Base-by-base conservation (phyloP, 2,888 invertebrate species). In the Melangyna quadrimaculata region DNA sequence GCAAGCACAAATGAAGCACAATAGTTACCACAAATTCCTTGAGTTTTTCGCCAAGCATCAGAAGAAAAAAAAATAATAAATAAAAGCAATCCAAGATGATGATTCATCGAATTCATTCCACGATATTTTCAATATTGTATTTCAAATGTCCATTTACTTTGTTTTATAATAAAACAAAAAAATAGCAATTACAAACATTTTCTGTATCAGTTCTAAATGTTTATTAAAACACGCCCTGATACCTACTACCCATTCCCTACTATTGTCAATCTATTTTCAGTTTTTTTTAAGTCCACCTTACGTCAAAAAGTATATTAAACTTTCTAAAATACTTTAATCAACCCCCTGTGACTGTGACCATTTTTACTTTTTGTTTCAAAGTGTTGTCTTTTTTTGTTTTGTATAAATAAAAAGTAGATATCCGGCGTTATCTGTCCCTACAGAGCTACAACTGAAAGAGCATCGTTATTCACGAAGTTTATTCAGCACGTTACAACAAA, bases 381-480 rank as follows among this genome's bases (percentile, higher is more conserved):
- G 14, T 45, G 19, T 48, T 65, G 65, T 65, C 19, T 65, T 65
- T 43, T n/a, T 27, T 45, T 65, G 8, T 65, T 45, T 48, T 14
- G 22, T 22, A n/a, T n/a, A 65, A 65, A 48, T 45, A 65, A 32
- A 32, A 29, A 12, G 27, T 17, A 63, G 22, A 5, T 65, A 45
- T 51, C 51, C n/a, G n/a, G n/a, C n/a, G n/a, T 51, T 48, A 65
- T 48, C 48, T 65, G 12, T 32, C 65, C 65, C 24, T 48, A 22
- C 7, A 22, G 65, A 24, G 7, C 45, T n/a, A n/a, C 22, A 19
- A 48, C 32, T 24, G 7, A 59, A 72, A 61, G 48, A 35, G 35
- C 61, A 72, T 61, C 72, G 48, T 72, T 72, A 61, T 72, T 72
- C 45, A 72, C 51, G 48, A 59, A 61, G 59, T 72, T 72, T 72